Base-by-base conservation (phyloP, 2,797 vertebrate species). In the Hippocampus kuda region DNA sequence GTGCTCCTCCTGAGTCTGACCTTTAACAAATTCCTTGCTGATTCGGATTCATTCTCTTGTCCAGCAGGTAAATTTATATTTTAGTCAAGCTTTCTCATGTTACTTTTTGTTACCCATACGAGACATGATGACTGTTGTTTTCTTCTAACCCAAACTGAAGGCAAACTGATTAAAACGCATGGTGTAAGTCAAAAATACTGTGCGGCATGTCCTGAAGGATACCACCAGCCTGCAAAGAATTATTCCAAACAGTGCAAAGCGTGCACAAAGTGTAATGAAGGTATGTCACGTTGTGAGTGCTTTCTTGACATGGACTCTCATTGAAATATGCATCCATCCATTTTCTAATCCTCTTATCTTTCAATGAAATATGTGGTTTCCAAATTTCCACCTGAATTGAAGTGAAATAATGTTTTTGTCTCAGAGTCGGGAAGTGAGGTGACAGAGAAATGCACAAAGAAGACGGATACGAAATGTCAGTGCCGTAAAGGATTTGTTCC, bases 401-500 rank as follows among this genome's bases (percentile, higher is more conserved):
- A 73, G 2, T 0, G 34, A 51, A 51, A 59, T 3, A 38, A 1
- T 53, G 1, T 54, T 57, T 69, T 46, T 62, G 2, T 69, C 75
- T 5, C 38, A 81, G 75, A 0, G 0, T 13, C 1, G n/a, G 84
- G 79, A 10, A 89, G 85, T 62, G 0, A 0, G 0, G 0, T 8
- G 9, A 0, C 4, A 30, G 0, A 18, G 0, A 0, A 0, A 0
- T 91, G 88, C 72, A 83, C 73, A 0, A 0, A 0, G 65, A 49
- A 0, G 1, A 68, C 0, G 0, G 4, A 92, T 53, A 72, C 41
- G 20, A 5, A 1, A 62, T 92, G 91, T 72, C 0, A 9, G 15
- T 92, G 91, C 64, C 53, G 0, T 9, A 0, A 0, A 2, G 73
- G 63, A 9, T 92, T 87, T 76, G 20, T n/a, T 42, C 2, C 2